Evolutionary conservation across 2,888 invertebrate genomes (phyloP).

Genomic region (Coelopa pilipes): DNA sequence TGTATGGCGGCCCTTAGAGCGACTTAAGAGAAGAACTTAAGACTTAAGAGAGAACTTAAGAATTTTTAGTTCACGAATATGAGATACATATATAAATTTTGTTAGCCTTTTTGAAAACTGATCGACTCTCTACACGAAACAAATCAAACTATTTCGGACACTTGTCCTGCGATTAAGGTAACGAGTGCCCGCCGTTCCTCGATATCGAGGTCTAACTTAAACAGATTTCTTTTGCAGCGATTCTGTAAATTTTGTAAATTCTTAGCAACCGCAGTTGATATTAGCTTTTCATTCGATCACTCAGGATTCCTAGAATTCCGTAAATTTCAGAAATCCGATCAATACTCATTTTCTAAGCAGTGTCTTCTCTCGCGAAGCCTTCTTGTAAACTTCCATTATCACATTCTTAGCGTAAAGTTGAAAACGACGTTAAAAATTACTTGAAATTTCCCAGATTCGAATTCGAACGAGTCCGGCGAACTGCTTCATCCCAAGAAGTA

Average conservation of each 20-base stretch:
- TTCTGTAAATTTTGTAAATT: slow-evolving; percentile 34
- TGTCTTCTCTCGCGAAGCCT: background rate
- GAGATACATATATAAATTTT: too few relatives aligned
- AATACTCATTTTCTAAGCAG: background rate
- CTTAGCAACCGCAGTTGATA: background rate
- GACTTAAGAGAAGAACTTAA: too few relatives aligned
- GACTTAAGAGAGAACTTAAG: too few relatives aligned
- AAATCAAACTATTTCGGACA: slow-evolving; percentile 14
- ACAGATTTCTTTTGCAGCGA: slow-evolving; percentile 33
- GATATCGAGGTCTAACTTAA: background rate
- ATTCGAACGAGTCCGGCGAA: background rate
- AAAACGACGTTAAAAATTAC: background rate
- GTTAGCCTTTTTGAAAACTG: background rate
- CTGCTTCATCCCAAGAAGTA: background rate
- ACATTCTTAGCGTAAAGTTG: slow-evolving; percentile 15
- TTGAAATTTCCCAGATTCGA: slow-evolving; percentile 4
- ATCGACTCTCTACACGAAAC: background rate
- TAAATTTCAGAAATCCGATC: too few relatives aligned
- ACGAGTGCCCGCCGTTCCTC: slow-evolving; percentile 18
- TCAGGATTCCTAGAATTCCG: background rate
- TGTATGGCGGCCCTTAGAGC: too few relatives aligned
- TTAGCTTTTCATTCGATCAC: slow-evolving; percentile 11
- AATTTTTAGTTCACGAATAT: too few relatives aligned
- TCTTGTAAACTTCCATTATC: slow-evolving; percentile 33
- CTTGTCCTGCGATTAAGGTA: slow-evolving; percentile 22